These are phyloP conservation scores for Diorhabda elongata DNA, from an alignment of 1,140 invertebrate genomes.

Conservation along the genomic window DNA sequence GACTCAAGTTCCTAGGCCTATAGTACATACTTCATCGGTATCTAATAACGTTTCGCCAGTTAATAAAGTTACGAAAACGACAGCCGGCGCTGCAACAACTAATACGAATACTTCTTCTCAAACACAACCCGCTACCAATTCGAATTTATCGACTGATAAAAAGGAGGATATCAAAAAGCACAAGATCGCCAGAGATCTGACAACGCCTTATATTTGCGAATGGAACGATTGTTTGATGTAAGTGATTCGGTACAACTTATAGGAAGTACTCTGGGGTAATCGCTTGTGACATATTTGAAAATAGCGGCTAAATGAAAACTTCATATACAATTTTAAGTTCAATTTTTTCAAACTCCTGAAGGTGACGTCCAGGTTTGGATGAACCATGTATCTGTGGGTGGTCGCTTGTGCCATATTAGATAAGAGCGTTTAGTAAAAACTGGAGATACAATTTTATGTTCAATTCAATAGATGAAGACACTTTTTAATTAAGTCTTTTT, in stretches of 20 bases:
- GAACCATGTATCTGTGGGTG: too few relatives aligned
- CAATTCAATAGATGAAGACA: too few relatives aligned
- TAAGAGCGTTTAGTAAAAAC: too few relatives aligned
- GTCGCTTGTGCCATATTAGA: too few relatives aligned
- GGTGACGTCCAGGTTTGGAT: too few relatives aligned
- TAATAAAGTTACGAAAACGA: constrained; percentile 46
- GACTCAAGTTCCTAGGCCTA: constrained; percentile 53
- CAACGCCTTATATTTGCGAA: constrained; percentile 75
- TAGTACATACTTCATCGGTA: constrained; percentile 50
- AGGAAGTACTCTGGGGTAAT: too few relatives aligned
- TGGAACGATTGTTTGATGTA: constrained; percentile 86
- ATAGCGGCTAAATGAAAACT: too few relatives aligned
- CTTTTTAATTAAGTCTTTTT: too few relatives aligned
- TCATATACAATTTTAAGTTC: too few relatives aligned
- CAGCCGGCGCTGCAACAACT: constrained; percentile 44
- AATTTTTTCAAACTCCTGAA: too few relatives aligned
- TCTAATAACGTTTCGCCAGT: constrained; percentile 47
- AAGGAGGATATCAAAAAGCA: constrained; percentile 29
- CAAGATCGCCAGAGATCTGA: constrained; percentile 40
- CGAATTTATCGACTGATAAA: constrained; percentile 19
- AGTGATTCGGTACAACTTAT: constrained; percentile 26
- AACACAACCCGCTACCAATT: constrained; percentile 17
- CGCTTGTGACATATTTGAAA: too few relatives aligned
- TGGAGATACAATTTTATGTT: too few relatives aligned
- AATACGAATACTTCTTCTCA: constrained; percentile 17